phyloP scores from a whole-genome alignment of 2,797 vertebrate genomes.

The Parambassis ranga region DNA sequence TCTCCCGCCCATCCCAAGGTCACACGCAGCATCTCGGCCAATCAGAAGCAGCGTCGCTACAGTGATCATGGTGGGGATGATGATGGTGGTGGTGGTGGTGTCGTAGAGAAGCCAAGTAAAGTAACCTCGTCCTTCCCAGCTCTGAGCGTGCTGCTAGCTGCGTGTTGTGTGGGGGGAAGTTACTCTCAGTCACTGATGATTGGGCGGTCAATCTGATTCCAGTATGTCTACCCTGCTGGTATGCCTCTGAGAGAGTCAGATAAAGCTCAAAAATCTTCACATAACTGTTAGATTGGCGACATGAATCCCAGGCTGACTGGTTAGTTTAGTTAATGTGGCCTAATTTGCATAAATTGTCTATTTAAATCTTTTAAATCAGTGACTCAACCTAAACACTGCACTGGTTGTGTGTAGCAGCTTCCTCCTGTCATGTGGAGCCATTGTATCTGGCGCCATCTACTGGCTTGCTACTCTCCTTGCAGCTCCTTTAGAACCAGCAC shows the following conservation, averaged over 20 bases:
- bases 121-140: slow-evolving; percentile 71
- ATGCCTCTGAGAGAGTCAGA: slow-evolving; percentile 14
- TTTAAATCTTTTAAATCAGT: slow-evolving; percentile 32
- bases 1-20: slow-evolving; percentile 98
- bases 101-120: slow-evolving; percentile 80
- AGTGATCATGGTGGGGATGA: slow-evolving; percentile 84
- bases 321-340: not conserved
- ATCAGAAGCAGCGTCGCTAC: slow-evolving; percentile 88
- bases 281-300: not conserved
- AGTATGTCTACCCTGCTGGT: not conserved
- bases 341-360: not conserved
- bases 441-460: slow-evolving; percentile 74
- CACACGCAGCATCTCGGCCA: slow-evolving; percentile 95
- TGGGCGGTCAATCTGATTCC: not conserved
- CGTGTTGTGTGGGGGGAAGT: slow-evolving; percentile 64
- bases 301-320: not conserved
- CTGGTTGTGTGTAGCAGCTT: slow-evolving; percentile 57
- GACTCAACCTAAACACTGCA: slow-evolving; percentile 43
- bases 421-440: slow-evolving; percentile 65
- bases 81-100: slow-evolving; percentile 80
- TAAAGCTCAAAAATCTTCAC: not conserved
- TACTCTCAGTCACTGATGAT: slow-evolving; percentile 47
- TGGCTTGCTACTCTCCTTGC: slow-evolving; percentile 64
- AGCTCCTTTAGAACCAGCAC: slow-evolving; percentile 57
- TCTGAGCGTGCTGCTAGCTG: slow-evolving; percentile 75